Evolutionary conservation across 2,797 vertebrate species (phyloP), one percentile per base, ranked within the genome.

Genomic region (Pogonophryne albipinna): DNA sequence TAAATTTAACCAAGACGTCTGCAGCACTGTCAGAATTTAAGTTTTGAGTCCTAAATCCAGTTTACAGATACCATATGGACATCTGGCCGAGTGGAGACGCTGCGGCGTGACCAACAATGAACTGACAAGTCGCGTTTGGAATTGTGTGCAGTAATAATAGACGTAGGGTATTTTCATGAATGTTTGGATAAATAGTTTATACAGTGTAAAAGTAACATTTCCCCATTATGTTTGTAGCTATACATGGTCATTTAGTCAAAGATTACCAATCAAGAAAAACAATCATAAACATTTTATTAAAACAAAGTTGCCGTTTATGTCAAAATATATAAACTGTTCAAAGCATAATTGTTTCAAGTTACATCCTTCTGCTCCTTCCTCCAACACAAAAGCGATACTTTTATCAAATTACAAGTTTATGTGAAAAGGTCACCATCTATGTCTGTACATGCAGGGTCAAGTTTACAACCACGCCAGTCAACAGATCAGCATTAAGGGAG

Each of bases 271-370:
- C 10, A 51, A 47, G 42, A 68, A 63, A 27, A 74, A 56, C 45
- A 76, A 72, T 50, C 1, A 74, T 59, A 46, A 72, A 77, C 50
- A 66, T 74, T 88, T 88, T 85, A 85, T 88, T 90, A 53, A 80
- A 83, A 74, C 61, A 80, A 80, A 67, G 3, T 61, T 53, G 14
- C 31, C 4, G 38, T 62, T 38, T 57, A 44, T 49, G 27, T 63
- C 34, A 65, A 74, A 76, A 10, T 11, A 20, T 2, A 41, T 17
- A 38, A 27, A 73, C 51, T 2, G 50, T 67, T 66, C 66, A 17
- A 70, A 76, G 60, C 62, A 60, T n/a, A 47, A n/a, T 44, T 64
- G 67, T 66, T 64, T 44, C 57, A 75, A 41, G 27, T 56, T 42
- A 73, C 50, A 82, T 74, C 46, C 17, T 60, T 73, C 47, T 59